Percentiles rank a stretch among this genome's conserved stretches.
These are phyloP conservation scores for Catharus fuscescens DNA, from an alignment of 2,113 vertebrate species.

Conservation along the genomic window DNA sequence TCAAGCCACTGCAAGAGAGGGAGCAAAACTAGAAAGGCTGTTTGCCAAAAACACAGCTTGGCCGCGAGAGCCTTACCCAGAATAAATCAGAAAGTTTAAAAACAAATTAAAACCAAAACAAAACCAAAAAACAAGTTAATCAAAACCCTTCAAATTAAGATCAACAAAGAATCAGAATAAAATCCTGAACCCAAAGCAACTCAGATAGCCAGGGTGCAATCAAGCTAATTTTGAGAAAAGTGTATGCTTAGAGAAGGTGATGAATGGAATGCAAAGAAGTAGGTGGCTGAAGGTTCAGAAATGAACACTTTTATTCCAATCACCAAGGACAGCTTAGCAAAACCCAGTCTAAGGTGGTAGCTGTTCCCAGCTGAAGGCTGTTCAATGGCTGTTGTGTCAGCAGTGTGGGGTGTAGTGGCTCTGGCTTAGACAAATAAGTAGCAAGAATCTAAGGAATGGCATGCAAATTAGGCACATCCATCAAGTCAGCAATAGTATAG, in stretches of 20 bases:
- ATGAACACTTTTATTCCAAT: background rate
- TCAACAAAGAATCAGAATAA: background rate
- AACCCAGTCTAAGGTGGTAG: background rate
- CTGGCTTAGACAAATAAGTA: background rate
- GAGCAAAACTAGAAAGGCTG: background rate
- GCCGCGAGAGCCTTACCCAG: background rate
- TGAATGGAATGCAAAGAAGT: background rate
- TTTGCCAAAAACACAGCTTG: background rate
- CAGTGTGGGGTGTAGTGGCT: background rate
- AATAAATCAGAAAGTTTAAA: background rate
- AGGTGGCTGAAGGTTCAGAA: background rate
- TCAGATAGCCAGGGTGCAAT: background rate
- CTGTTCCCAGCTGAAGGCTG: background rate
- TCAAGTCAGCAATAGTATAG: conserved; percentile 4
- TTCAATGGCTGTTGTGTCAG: background rate
- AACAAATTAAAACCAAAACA: background rate
- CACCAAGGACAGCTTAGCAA: background rate
- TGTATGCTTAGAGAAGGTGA: background rate
- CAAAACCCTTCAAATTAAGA: background rate
- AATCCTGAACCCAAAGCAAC: background rate
- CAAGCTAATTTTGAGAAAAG: background rate
- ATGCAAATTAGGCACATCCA: conserved; percentile 5
- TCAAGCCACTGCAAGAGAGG: background rate
- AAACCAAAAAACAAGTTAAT: no score
- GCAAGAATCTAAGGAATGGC: background rate